Percentiles rank a stretch among this genome's conserved stretches.
Conservation (phyloP, 2,797 vertebrate genomes). For the Neosilurus mollespiculum region DNA sequence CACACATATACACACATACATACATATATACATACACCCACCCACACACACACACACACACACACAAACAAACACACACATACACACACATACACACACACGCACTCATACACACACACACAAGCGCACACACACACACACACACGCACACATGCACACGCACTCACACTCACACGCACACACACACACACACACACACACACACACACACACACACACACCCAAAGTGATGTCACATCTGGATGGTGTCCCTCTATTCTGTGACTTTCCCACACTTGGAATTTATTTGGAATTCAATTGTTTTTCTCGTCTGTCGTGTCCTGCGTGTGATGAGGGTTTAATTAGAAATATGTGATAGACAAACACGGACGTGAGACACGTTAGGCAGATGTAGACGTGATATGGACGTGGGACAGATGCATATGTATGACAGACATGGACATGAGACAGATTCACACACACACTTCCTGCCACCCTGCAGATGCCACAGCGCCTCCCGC, state of each 20-base stretch:
- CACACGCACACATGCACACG: too few species aligned
- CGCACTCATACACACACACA: too few species aligned
- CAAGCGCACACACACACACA: too few species aligned
- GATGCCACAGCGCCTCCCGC: slow-evolving; percentile 88
- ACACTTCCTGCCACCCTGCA: slow-evolving; percentile 90
- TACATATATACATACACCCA: too few species aligned
- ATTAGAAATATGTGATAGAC: slow-evolving; percentile 91
- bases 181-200: slow-evolving; percentile 8
- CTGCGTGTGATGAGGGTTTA: slow-evolving; percentile 63
- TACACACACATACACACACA: too few species aligned
- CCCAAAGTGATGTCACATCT: neutral
- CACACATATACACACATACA: too few species aligned
- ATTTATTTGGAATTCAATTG: neutral
- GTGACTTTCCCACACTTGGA: neutral
- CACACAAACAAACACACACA: too few species aligned
- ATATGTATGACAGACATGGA: slow-evolving; percentile 55
- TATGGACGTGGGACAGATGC: slow-evolving; percentile 70
- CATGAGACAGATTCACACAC: slow-evolving; percentile 82
- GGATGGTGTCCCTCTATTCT: neutral
- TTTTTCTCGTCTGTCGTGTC: neutral
- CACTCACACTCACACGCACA: neutral
- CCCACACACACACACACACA: too few species aligned
- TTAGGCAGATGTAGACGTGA: slow-evolving; percentile 66
- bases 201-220: slow-evolving; percentile 9
- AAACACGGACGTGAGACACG: slow-evolving; percentile 88